These are phyloP conservation scores for Lasioglossum malachurum DNA, from an alignment of 2,888 invertebrate genomes.

Conservation along the genomic window DNA sequence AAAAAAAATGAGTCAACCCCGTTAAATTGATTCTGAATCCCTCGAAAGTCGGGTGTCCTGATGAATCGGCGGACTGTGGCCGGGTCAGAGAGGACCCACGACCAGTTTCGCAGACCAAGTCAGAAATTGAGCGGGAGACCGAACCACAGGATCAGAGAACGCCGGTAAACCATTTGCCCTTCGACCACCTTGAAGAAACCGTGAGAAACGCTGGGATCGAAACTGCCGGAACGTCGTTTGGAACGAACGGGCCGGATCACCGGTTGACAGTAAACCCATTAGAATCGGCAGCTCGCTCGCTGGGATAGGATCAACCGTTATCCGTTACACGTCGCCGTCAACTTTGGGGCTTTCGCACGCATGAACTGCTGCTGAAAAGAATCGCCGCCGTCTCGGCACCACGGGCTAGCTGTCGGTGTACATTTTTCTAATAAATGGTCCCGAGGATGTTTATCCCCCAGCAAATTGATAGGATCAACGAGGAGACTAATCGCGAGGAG, in stretches of 20 bases:
- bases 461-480: not conserved
- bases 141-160: not conserved
- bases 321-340: constrained; percentile 33
- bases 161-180: not conserved
- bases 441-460: not conserved
- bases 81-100: not conserved
- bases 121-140: not conserved
- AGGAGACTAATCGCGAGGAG: not conserved
- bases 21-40: no score
- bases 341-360: constrained; percentile 22
- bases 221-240: constrained; percentile 19
- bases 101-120: not conserved
- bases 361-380: not conserved
- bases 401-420: not conserved
- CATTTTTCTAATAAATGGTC: not conserved
- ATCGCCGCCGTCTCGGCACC: not conserved
- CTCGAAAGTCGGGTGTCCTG: not conserved
- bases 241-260: constrained; percentile 42
- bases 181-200: not conserved
- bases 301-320: constrained; percentile 38
- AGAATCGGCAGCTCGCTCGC: constrained; percentile 52
- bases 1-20: no score
- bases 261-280: constrained; percentile 67
- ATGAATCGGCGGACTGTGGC: no score
- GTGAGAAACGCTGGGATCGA: not conserved